phyloP scores from a whole-genome alignment of 2,797 vertebrate species.

The Tragelaphus eurycerus region DNA sequence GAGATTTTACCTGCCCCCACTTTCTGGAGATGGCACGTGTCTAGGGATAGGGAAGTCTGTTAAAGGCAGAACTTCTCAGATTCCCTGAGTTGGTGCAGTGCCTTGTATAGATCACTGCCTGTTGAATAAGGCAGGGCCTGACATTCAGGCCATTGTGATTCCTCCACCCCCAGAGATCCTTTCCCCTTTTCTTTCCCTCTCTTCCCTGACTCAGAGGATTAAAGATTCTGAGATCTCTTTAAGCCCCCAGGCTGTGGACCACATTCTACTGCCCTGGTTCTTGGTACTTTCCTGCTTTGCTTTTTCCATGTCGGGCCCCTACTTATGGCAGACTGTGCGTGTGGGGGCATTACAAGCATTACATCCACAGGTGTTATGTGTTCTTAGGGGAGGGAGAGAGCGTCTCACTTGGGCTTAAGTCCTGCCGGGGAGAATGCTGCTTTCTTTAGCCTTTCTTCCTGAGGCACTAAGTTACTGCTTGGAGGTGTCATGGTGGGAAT shows the following conservation, averaged over 20 bases:
- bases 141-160: not conserved
- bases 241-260: not conserved
- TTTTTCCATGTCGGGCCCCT: not conserved
- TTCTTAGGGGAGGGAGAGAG: not conserved
- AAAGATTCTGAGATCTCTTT: not conserved
- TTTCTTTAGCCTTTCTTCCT: not conserved
- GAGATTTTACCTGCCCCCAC: not conserved
- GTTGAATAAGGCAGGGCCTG: not conserved
- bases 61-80: not conserved
- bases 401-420: not conserved
- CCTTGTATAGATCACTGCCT: not conserved
- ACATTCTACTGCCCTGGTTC: not conserved
- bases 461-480: not conserved
- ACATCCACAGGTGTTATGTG: not conserved
- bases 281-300: not conserved
- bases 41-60: not conserved
- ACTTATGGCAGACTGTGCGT: rapidly evolving
- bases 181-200: not conserved
- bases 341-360: not conserved
- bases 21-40: not conserved
- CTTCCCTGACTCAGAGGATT: not conserved
- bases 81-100: not conserved
- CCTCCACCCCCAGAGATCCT: not conserved
- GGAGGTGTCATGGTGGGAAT: not conserved
- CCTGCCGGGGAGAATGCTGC: not conserved